These are phyloP conservation scores for Ascidia mentula DNA, from an alignment of 23 tunicate genomes.

Conservation along the genomic window DNA sequence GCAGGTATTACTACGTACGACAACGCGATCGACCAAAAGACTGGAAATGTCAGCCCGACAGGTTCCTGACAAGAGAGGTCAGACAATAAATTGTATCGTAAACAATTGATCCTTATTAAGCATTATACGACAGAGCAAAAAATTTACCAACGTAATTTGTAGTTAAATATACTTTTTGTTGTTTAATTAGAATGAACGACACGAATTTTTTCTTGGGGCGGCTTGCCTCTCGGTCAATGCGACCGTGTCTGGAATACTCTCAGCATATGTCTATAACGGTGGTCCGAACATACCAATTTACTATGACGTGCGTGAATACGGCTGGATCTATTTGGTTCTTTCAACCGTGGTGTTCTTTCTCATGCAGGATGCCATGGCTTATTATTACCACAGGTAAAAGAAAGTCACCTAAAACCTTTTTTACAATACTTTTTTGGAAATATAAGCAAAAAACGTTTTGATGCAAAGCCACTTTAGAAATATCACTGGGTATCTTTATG, in stretches of 20 bases:
- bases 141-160: too few species aligned
- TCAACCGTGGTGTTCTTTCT: slow-evolving; percentile 49
- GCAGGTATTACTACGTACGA: slow-evolving; percentile 75
- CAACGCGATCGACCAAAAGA: slow-evolving; percentile 43
- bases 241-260: slow-evolving; percentile 49
- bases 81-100: too few species aligned
- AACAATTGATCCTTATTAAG: too few species aligned
- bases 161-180: too few species aligned
- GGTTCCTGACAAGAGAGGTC: slow-evolving; percentile 70
- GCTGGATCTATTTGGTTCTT: slow-evolving; percentile 56
- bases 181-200: slow-evolving; percentile 47
- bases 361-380: slow-evolving; percentile 68
- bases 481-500: too few species aligned
- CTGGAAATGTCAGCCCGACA: slow-evolving; percentile 93
- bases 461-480: too few species aligned
- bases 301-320: slow-evolving; percentile 57
- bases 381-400: slow-evolving; percentile 82
- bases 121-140: too few species aligned
- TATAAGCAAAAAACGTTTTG: too few species aligned
- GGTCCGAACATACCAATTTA: slow-evolving; percentile 30
- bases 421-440: too few species aligned
- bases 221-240: slow-evolving; percentile 34
- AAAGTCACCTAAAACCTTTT: too few species aligned
- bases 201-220: slow-evolving; percentile 67
- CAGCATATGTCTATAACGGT: slow-evolving; percentile 56